These are phyloP conservation scores for Leucopsar rothschildi DNA, from an alignment of 2,113 vertebrate species.

Conservation along the genomic window DNA sequence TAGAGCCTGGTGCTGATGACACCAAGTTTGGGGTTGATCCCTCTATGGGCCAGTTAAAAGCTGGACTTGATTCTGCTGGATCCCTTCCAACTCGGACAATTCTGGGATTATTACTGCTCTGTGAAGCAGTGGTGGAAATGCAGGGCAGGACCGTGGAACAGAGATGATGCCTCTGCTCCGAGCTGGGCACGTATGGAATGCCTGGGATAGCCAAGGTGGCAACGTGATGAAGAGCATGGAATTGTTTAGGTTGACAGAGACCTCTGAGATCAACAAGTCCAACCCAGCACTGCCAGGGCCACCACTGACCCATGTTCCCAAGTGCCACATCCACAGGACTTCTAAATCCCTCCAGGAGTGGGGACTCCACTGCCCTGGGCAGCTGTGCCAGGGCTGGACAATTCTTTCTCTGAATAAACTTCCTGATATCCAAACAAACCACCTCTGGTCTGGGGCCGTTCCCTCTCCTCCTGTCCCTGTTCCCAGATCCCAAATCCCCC, in stretches of 20 bases:
- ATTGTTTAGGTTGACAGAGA: background rate
- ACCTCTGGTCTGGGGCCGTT: fast-evolving
- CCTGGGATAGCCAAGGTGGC: background rate
- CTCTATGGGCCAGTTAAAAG: fast-evolving
- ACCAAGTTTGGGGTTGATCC: too few species aligned
- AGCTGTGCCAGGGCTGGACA: background rate
- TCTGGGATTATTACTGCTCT: background rate
- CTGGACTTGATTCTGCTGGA: background rate
- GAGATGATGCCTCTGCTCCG: fast-evolving
- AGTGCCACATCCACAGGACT: fast-evolving
- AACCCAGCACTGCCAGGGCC: background rate
- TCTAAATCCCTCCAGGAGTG: background rate
- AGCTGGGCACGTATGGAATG: background rate
- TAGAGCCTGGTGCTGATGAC: background rate
- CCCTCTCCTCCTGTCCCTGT: background rate
- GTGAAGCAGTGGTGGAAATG: background rate
- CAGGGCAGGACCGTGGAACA: background rate
- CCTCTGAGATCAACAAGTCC: background rate
- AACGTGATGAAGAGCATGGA: background rate
- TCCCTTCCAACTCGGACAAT: fast-evolving
- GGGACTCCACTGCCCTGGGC: background rate
- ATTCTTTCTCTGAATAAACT: background rate
- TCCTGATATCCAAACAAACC: background rate
- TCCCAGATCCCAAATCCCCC: fast-evolving
- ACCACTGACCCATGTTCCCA: background rate